Evolutionary conservation across 2,113 vertebrate genomes (phyloP).

Genomic region (Hyla sarda): DNA sequence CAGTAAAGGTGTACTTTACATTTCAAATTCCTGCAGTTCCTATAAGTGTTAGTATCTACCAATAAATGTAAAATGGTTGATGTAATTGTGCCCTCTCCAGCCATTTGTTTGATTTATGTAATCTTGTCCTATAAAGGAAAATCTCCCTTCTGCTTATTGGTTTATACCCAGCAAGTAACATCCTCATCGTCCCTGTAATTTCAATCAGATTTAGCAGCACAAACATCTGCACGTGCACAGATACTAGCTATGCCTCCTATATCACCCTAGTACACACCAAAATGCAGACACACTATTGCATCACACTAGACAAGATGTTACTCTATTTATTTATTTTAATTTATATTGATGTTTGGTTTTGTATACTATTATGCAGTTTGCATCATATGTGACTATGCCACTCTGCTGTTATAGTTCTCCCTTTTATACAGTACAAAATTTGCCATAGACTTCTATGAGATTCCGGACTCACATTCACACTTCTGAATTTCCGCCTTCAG

Average conservation of each 20-base stretch:
- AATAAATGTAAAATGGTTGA: neutral
- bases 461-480: no score
- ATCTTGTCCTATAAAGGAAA: constrained; percentile 2
- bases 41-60: constrained; percentile 1
- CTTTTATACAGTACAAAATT: no score
- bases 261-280: neutral
- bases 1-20: neutral
- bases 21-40: constrained; percentile 11
- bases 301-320: no score
- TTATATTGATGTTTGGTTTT: no score
- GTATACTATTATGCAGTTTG: no score
- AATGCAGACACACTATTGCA: neutral
- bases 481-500: no score
- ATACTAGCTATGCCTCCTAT: neutral
- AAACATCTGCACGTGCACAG: neutral
- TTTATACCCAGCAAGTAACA: neutral
- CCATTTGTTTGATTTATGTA: constrained; percentile 23
- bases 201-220: neutral
- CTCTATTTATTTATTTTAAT: no score
- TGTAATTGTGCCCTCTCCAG: neutral
- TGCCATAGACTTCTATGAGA: no score
- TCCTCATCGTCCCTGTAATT: neutral
- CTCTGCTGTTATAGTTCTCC: no score
- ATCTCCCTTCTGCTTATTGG: constrained; percentile 9
- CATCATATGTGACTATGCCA: no score